These are phyloP conservation scores for Zosterops borbonicus DNA, from an alignment of 2,113 vertebrate species.

Conservation along the genomic window DNA sequence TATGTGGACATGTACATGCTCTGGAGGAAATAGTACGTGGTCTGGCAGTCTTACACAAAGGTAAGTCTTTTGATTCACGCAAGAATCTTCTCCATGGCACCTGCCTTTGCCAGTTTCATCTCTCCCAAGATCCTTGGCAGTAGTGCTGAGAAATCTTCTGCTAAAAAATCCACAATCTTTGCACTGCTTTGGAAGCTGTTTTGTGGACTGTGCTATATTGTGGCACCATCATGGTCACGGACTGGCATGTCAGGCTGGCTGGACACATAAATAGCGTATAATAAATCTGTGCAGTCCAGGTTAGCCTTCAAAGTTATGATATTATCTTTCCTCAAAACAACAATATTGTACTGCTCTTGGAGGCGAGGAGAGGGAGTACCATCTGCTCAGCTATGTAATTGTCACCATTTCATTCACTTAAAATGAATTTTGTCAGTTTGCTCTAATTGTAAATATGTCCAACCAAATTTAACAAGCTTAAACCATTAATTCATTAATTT, in stretches of 20 bases:
- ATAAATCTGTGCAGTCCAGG: neutral
- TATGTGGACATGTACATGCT: neutral
- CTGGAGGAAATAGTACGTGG: neutral
- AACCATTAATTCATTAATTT: neutral
- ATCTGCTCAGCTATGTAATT: neutral
- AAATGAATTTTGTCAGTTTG: neutral
- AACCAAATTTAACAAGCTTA: neutral
- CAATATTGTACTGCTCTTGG: neutral
- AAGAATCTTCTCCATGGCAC: neutral
- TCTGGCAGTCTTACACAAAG: neutral
- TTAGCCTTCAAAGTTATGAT: neutral
- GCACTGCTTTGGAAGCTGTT: neutral
- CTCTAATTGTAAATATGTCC: neutral
- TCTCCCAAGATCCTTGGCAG: neutral
- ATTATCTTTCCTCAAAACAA: neutral
- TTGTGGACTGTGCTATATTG: neutral
- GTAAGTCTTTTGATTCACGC: neutral
- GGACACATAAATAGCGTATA: neutral
- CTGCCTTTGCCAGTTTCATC: neutral
- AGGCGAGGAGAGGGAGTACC: neutral
- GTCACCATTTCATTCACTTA: neutral
- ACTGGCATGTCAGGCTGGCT: neutral
- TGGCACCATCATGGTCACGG: neutral
- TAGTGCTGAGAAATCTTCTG: neutral
- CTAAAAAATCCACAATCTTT: neutral